Conservation (phyloP, 2,888 invertebrate genomes). For the Drosophila lutescens region DNA sequence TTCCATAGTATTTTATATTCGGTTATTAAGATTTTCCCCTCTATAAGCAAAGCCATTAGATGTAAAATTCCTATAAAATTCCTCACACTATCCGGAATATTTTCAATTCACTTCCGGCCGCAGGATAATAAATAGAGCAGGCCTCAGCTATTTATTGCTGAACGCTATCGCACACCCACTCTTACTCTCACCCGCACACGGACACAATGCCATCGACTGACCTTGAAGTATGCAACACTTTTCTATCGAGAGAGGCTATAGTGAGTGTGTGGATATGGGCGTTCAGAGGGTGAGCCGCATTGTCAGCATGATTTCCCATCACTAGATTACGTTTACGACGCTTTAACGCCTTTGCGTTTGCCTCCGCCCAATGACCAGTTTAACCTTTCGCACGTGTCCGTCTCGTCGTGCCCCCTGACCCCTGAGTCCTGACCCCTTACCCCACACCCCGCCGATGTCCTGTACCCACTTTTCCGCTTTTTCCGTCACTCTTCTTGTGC, state of each 20-base stretch:
- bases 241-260: slow-evolving; percentile 42
- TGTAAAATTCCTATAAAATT: slow-evolving; percentile 23
- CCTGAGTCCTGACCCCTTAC: slow-evolving; percentile 4
- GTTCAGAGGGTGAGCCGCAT: slow-evolving; percentile 15
- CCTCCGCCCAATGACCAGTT: slow-evolving; percentile 59
- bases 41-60: neutral
- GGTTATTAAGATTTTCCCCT: neutral
- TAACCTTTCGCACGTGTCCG: slow-evolving; percentile 68
- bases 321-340: slow-evolving; percentile 52
- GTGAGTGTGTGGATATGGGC: slow-evolving; percentile 14
- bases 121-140: slow-evolving; percentile 39
- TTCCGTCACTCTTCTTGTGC: slow-evolving; percentile 7
- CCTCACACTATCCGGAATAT: slow-evolving; percentile 15
- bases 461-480: slow-evolving; percentile 18
- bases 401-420: slow-evolving; percentile 15
- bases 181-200: neutral
- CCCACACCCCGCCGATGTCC: neutral
- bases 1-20: neutral
- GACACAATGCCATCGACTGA: slow-evolving; percentile 44
- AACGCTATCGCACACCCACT: neutral
- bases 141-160: slow-evolving; percentile 32
- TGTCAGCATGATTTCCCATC: slow-evolving; percentile 51
- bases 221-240: slow-evolving; percentile 79
- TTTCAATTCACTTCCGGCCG: slow-evolving; percentile 27
- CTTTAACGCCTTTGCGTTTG: slow-evolving; percentile 55